Evolutionary conservation across 2,888 invertebrate species (phyloP), one percentile per base, ranked within the genome.

Genomic region (Hypsopygia costalis): DNA sequence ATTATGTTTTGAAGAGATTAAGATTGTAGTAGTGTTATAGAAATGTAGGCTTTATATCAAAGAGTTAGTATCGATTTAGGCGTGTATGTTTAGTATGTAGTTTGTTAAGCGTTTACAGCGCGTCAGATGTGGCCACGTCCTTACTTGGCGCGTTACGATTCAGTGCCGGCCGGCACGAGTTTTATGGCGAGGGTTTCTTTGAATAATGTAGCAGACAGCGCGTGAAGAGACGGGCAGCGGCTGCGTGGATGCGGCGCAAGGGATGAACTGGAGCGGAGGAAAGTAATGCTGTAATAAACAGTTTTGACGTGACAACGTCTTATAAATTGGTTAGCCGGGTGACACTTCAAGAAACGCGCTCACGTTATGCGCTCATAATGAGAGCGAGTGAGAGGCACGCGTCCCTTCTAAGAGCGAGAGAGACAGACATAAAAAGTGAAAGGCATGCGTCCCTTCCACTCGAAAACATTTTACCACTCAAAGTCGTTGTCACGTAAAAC

Each of bases 171-270:
- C 62, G 61, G 61, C 55, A 59, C 58, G 63, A 71, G 60, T 75
- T 79, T 78, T 76, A 73, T 72, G 65, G 69, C 58, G 56, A 58
- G 62, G 73, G 64, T 72, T 69, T 71, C 71, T 72, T 74, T 79
- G 78, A 79, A 79, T 79, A 75, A 79, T 79, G 77, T 67, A 79
- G 65, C 58, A 77, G 71, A 62, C 62, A 62, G 66, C 64, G 70
- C 70, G 67, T 68, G 69, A 74, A 73, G 63, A 62, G 66, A 63
- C 62, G 57, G 62, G 66, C 55, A 51, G 51, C 51, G 47, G 47
- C 55, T 52, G 41, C 41, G 41, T 32, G 20, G 27, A 27, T 16
- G 12, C 9, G 41, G 45, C 9, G 6, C 32, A 25, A 25, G n/a
- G 8, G 6, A 2, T 25, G n/a, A n/a, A 6, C 7, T 25, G 25